Base-by-base conservation (phyloP, 1,140 invertebrate genomes). In the Leptopilina clavipes region DNA sequence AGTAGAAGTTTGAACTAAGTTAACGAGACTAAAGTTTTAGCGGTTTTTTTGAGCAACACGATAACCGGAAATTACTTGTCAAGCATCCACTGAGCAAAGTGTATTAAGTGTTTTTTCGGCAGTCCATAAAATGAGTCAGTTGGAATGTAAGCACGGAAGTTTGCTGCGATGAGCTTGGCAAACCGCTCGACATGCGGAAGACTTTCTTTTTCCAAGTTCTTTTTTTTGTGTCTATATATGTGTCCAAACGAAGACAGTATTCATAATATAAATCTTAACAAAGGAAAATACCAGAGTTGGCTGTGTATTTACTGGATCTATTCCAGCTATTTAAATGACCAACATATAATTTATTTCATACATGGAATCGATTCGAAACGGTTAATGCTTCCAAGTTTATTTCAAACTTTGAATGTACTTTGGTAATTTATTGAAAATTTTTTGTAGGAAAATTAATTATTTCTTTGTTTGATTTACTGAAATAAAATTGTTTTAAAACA, bases 31-130 rank as follows among this genome's bases (percentile, higher is more conserved):
- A 82, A 83, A 83, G 79, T 84, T 83, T 54, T 19, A 56, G 65
- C 72, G 54, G 76, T 82, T 79, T 31, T n/a, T 31, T 81, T 80
- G 72, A 52, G 72, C 54, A 82, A 79, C 81, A 77, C 82, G 84
- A 88, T 86, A 82, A 81, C 79, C 80, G 85, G 86, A 88, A 86
- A 87, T 88, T 86, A 83, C 84, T 85, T 82, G 83, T 86, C 85
- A 80, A 80, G 56, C 65, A 83, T 82, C 75, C 72, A 56, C 70
- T 44, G 54, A 40, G 48, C 71, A 54, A 72, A 52, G 59, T 70
- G 76, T 83, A 86, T 87, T 82, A 86, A 87, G 82, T 86, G 83
- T 85, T 87, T 87, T 85, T 74, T 74, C 74, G 48, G 77, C 72
- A 52, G 79, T 76, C 83, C 78, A 70, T 79, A 80, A 80, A 85